Conservation (phyloP, 1,140 invertebrate species). For the Akabosia matsudoensis region DNA sequence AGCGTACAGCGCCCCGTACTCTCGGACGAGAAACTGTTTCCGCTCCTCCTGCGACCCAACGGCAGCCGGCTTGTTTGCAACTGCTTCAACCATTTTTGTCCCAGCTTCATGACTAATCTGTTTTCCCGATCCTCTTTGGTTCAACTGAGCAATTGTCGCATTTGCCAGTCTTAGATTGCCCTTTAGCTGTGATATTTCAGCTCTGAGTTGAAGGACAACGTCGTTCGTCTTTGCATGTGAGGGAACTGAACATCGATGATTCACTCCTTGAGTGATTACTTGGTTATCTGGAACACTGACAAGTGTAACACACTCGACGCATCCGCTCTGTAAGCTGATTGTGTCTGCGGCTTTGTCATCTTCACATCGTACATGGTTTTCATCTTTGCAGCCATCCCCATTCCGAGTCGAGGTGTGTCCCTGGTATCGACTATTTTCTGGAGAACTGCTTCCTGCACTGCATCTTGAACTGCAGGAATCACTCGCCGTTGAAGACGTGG, state of each 20-base stretch:
- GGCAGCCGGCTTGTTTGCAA: slow-evolving; percentile 45
- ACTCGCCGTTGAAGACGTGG: slow-evolving; percentile 32
- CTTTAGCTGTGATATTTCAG: slow-evolving; percentile 55
- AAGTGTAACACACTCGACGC: slow-evolving; percentile 44
- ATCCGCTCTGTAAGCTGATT: slow-evolving; percentile 8
- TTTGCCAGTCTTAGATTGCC: slow-evolving; percentile 55
- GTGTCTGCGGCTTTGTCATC: not conserved
- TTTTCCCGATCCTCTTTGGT: slow-evolving; percentile 32
- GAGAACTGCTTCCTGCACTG: slow-evolving; percentile 9
- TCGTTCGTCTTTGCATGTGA: slow-evolving; percentile 16
- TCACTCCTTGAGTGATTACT: slow-evolving; percentile 44
- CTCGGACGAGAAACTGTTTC: slow-evolving; percentile 60
- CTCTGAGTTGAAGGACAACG: slow-evolving; percentile 49
- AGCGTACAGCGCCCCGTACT: slow-evolving; percentile 78
- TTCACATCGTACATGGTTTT: not conserved
- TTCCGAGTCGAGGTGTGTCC: not conserved
- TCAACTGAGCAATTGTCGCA: slow-evolving; percentile 51
- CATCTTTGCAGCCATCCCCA: not conserved
- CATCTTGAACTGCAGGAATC: slow-evolving; percentile 5
- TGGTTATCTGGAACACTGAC: slow-evolving; percentile 46
- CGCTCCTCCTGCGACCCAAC: slow-evolving; percentile 33
- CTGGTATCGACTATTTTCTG: not conserved
- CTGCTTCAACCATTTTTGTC: slow-evolving; percentile 48
- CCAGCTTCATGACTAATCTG: slow-evolving; percentile 51
- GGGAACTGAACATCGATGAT: slow-evolving; percentile 29